Evolutionary conservation across 2,797 vertebrate species (phyloP).

Genomic region (Bradypus variegatus): DNA sequence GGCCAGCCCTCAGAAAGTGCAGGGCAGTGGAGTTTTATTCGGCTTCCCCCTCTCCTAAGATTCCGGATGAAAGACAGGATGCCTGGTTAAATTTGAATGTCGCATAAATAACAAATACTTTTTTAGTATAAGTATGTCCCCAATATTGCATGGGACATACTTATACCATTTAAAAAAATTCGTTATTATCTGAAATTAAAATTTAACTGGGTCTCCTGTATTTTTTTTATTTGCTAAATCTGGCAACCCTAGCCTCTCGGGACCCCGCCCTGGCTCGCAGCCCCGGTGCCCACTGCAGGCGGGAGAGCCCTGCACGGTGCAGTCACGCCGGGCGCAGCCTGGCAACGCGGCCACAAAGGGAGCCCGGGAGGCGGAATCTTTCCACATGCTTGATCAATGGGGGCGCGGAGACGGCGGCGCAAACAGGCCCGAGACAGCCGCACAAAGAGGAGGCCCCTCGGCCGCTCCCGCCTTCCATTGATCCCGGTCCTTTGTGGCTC

Average conservation of each 20-base stretch:
- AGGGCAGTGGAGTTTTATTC: too few species aligned
- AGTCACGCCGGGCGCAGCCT: constrained; percentile 80
- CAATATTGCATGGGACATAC: not conserved
- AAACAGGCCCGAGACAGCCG: constrained; percentile 85
- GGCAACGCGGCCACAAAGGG: constrained; percentile 87
- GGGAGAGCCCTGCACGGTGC: constrained; percentile 71
- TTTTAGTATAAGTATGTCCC: not conserved
- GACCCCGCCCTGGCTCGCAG: constrained; percentile 49
- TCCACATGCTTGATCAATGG: constrained; percentile 99
- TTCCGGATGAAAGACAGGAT: not conserved
- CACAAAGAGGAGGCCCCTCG: constrained; percentile 76
- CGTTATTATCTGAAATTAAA: not conserved
- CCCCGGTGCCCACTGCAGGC: constrained; percentile 72
- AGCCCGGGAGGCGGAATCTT: constrained; percentile 92
- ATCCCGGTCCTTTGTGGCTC: constrained; percentile 77
- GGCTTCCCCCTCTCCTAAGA: not conserved
- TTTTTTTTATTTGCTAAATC: not conserved
- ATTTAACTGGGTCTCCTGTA: not conserved
- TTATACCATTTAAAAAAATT: not conserved
- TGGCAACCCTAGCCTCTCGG: constrained; percentile 30
- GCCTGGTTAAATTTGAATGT: not conserved
- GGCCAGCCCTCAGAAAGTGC: not conserved
- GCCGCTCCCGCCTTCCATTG: constrained; percentile 78
- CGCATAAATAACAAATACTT: not conserved
- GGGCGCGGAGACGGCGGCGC: constrained; percentile 82